Percentiles rank a stretch among this genome's conserved stretches.
phyloP scores from a whole-genome alignment of 2,888 invertebrate genomes.

The Eupeodes luniger region DNA sequence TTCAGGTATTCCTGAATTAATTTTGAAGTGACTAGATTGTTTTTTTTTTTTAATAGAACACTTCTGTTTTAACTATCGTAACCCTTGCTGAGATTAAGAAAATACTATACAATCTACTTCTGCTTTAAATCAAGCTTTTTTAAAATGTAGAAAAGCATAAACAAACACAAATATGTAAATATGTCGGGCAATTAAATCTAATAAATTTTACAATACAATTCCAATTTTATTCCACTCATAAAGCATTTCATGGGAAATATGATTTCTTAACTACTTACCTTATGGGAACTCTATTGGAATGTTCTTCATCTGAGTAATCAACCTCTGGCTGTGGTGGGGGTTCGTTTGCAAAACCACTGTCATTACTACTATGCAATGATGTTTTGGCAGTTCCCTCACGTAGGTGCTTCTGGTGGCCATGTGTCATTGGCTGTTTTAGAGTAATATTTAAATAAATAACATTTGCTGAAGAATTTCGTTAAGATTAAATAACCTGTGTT shows the following conservation, averaged over 20 bases:
- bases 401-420: constrained; percentile 78
- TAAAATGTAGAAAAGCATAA: too few species aligned
- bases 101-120: too few species aligned
- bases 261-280: constrained; percentile 82
- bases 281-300: constrained; percentile 86
- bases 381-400: constrained; percentile 87
- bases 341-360: constrained; percentile 96
- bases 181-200: too few species aligned
- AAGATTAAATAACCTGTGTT: constrained; percentile 73
- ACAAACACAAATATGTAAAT: too few species aligned
- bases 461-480: not conserved
- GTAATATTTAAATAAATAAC: constrained; percentile 45
- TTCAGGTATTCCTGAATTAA: too few species aligned
- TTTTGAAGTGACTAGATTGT: too few species aligned
- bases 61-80: too few species aligned
- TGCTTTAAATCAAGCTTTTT: too few species aligned
- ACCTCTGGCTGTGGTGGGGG: constrained; percentile 94
- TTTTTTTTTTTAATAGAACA: too few species aligned
- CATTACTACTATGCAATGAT: constrained; percentile 95
- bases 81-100: too few species aligned
- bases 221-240: constrained; percentile 43
- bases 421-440: constrained; percentile 75
- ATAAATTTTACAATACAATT: constrained; percentile 45
- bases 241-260: not conserved
- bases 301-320: constrained; percentile 95